phyloP scores from a whole-genome alignment of 1,140 invertebrate genomes.

The Scaptomyza pallida region DNA sequence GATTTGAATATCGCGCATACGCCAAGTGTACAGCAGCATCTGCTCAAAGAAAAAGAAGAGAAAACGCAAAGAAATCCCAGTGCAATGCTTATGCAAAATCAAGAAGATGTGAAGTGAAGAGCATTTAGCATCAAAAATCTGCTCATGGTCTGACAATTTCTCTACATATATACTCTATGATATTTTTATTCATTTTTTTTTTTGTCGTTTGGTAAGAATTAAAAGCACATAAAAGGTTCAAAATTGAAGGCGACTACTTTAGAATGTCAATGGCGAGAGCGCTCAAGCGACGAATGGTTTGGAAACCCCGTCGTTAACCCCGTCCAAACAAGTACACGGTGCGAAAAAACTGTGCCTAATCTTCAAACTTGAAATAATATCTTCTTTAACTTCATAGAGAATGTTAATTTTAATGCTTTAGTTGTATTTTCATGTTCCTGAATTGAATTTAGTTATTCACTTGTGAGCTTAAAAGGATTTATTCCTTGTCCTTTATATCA shows the following conservation, averaged over 20 bases:
- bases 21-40: conserved; percentile 39
- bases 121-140: conserved; percentile 3
- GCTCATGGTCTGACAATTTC: conserved; percentile 2
- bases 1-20: conserved; percentile 55
- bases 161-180: not conserved
- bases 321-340: not conserved
- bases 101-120: conserved; percentile 24
- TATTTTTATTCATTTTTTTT: conserved; percentile 3
- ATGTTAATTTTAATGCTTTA: too few species aligned
- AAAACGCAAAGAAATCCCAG: conserved; percentile 10
- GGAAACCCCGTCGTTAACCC: not conserved
- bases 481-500: too few species aligned
- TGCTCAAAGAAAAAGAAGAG: too few species aligned
- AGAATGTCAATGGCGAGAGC: conserved; percentile 34
- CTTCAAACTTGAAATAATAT: too few species aligned
- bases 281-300: conserved; percentile 32
- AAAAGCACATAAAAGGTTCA: conserved; percentile 76
- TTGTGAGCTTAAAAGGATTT: too few species aligned
- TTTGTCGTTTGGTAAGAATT: conserved; percentile 50
- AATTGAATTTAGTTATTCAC: too few species aligned
- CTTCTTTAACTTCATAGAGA: too few species aligned
- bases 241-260: conserved; percentile 37
- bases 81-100: conserved; percentile 52
- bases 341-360: too few species aligned
- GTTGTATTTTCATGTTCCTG: too few species aligned